A percentile compares a stretch with the other conserved stretches of the same genome.
Evolutionary conservation across 2,113 vertebrate genomes (phyloP).

Genomic region (Gymnobelideus leadbeateri): DNA sequence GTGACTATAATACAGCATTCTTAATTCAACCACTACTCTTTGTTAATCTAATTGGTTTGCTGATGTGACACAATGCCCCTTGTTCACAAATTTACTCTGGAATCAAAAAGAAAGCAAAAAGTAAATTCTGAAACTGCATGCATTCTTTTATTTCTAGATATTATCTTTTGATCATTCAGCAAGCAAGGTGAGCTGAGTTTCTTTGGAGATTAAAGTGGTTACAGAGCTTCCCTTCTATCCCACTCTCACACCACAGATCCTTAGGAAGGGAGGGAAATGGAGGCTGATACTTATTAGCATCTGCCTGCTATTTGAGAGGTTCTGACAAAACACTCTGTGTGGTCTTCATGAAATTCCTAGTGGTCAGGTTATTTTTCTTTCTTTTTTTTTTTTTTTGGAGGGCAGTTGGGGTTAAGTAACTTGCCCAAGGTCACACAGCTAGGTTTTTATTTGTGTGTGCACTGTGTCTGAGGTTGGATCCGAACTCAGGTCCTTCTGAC

Average conservation of each 20-base stretch:
- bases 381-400: too few relatives aligned
- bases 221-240: slow-evolving; percentile 40
- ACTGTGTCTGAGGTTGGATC: too few relatives aligned
- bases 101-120: slow-evolving; percentile 65
- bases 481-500: too few relatives aligned
- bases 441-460: too few relatives aligned
- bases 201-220: slow-evolving; percentile 55
- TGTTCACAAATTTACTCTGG: slow-evolving; percentile 78
- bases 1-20: slow-evolving; percentile 75
- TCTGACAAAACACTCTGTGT: slow-evolving; percentile 56
- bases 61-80: slow-evolving; percentile 54
- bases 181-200: slow-evolving; percentile 20
- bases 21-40: slow-evolving; percentile 61
- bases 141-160: slow-evolving; percentile 64
- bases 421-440: too few relatives aligned
- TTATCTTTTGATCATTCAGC: slow-evolving; percentile 55
- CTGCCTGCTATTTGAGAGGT: slow-evolving; percentile 32
- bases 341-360: slow-evolving; percentile 58
- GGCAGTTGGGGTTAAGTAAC: too few relatives aligned
- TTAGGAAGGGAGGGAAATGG: slow-evolving; percentile 55
- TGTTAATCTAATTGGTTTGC: slow-evolving; percentile 77
- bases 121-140: slow-evolving; percentile 62
- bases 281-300: slow-evolving; percentile 52
- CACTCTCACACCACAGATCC: not conserved
- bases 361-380: slow-evolving; percentile 52